Conservation (phyloP, 2,113 vertebrate genomes). For the Urocitellus parryii region DNA sequence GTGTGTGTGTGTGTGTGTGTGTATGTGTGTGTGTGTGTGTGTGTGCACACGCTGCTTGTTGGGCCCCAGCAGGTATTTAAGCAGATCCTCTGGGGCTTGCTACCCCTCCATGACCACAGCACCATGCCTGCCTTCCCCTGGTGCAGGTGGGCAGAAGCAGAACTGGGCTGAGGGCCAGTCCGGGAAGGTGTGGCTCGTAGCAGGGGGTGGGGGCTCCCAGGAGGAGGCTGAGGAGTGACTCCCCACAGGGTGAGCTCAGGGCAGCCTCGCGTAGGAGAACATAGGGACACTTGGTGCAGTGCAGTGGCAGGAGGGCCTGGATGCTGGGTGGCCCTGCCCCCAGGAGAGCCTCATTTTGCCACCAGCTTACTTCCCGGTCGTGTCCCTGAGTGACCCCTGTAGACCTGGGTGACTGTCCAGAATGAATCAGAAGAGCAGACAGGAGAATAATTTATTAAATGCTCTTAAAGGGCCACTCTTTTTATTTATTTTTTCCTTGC, state of each 20-base stretch:
- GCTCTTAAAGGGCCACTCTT: not conserved
- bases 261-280: no score
- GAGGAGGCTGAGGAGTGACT: no score
- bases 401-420: no score
- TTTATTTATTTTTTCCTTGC: not conserved
- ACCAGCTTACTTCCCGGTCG: rapidly evolving
- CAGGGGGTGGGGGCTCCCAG: no score
- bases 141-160: not conserved
- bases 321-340: not conserved
- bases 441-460: not conserved
- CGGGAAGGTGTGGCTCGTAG: rapidly evolving
- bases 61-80: no score
- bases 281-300: no score
- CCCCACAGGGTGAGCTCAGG: not conserved
- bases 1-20: no score
- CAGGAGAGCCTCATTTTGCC: rapidly evolving
- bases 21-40: not conserved
- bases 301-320: not conserved
- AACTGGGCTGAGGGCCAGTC: not conserved
- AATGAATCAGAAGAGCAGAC: not conserved
- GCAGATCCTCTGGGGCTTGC: no score
- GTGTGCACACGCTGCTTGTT: rapidly evolving
- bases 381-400: not conserved
- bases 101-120: rapidly evolving
- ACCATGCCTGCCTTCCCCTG: no score